These are phyloP conservation scores for Drosophila basisetae DNA, from an alignment of 2,888 invertebrate species.

Conservation along the genomic window DNA sequence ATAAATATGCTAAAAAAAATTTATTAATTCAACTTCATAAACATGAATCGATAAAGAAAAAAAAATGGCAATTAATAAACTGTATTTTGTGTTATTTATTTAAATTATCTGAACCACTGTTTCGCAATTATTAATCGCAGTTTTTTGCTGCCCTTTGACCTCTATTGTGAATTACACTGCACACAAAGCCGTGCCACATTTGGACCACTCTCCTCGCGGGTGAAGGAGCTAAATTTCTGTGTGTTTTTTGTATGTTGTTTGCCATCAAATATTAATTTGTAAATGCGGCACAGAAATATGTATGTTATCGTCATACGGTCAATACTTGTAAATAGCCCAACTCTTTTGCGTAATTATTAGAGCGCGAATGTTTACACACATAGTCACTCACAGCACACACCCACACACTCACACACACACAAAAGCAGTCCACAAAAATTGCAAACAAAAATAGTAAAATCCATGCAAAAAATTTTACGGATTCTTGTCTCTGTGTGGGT, in stretches of 20 bases:
- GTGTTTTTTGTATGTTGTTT: conserved; percentile 29
- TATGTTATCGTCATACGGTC: conserved; percentile 52
- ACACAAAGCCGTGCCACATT: not conserved
- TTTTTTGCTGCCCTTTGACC: conserved; percentile 38
- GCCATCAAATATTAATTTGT: conserved; percentile 58
- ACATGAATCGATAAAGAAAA: not conserved
- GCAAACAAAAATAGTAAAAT: conserved; percentile 36
- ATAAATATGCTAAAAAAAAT: not conserved
- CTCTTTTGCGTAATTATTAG: conserved; percentile 69
- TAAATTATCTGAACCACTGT: conserved; percentile 17
- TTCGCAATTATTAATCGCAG: conserved; percentile 8
- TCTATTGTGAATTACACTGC: conserved; percentile 8
- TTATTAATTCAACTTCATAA: not conserved
- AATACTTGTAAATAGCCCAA: conserved; percentile 52
- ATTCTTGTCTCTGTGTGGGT: conserved; percentile 35
- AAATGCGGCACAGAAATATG: conserved; percentile 48
- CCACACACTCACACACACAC: conserved; percentile 13
- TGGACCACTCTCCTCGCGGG: not conserved
- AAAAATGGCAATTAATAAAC: not conserved
- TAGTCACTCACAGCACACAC: not conserved
- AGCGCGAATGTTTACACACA: conserved; percentile 51
- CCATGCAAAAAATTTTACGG: conserved; percentile 27
- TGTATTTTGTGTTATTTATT: not conserved
- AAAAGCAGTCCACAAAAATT: conserved; percentile 63
- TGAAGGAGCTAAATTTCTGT: not conserved